Evolutionary conservation across 2,888 invertebrate genomes (phyloP).

Genomic region (Didymodactylos carnosus): DNA sequence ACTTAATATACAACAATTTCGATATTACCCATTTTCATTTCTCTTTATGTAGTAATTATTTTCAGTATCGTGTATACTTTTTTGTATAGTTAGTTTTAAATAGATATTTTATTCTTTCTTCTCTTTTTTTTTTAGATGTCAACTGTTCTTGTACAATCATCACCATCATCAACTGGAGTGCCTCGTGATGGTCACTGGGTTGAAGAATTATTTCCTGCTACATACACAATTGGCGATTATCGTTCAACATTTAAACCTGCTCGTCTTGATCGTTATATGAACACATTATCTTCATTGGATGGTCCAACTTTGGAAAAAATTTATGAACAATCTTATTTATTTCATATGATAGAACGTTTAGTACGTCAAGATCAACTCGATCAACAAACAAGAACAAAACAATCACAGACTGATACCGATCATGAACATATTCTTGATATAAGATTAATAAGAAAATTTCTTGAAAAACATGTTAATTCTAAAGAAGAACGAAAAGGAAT

Average conservation of each 20-base stretch:
- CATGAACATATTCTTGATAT: background rate
- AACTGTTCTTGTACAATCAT: no score
- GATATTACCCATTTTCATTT: no score
- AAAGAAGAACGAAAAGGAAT: background rate
- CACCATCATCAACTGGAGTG: background rate
- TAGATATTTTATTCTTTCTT: no score
- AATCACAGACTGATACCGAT: background rate
- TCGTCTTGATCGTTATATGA: background rate
- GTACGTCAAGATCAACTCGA: background rate
- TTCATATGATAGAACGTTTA: background rate
- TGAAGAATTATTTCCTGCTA: background rate
- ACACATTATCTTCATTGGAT: background rate
- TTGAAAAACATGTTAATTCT: background rate
- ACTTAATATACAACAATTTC: no score
- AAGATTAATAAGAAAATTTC: background rate
- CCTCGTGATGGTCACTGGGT: no score
- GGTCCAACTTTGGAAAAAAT: background rate
- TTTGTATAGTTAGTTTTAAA: no score
- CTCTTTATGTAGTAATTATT: no score
- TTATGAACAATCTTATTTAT: background rate
- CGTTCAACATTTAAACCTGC: background rate
- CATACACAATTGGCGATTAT: background rate
- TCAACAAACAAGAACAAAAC: background rate
- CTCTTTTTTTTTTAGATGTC: background rate
- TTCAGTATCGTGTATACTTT: no score